Evolutionary conservation across 2,888 invertebrate species (phyloP), one percentile per base, ranked within the genome.

Genomic region (Chesias legatella): DNA sequence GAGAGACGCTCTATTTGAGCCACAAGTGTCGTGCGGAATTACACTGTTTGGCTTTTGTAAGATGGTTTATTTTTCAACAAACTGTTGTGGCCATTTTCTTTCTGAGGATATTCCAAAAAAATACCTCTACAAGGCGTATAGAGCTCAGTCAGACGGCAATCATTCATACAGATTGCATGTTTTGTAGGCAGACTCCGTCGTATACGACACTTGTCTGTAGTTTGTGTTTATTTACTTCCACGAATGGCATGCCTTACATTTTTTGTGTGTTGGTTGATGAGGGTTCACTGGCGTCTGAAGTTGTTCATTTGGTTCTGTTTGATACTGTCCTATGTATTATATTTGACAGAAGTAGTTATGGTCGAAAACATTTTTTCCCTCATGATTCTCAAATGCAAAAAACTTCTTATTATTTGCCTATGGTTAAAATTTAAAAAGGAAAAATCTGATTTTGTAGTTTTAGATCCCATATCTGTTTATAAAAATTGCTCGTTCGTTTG

Each of bases 141-240:
- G 60, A 74, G 73, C 74, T 79, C 73, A 74, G 73, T 71, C 69
- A 76, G 74, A 71, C 65, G 67, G 70, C 65, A 69, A 76, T 79
- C 77, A 77, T 75, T 80, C 73, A 75, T 77, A 73, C 66, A 69
- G 73, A 73, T 75, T 78, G 79, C 75, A 75, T 75, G 77, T 80
- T 80, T 74, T 69, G 79, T 72, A 79, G 60, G 66, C 73, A 69
- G 73, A 60, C 64, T 71, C 60, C 63, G 68, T 69, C 71, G 66
- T 72, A 62, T 60, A 57, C 63, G 63, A 65, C 71, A 69, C 70
- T 78, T 70, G 69, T 64, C 58, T 63, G 64, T 67, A 71, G 67
- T 73, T 73, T 68, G 56, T 77, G 67, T 78, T 72, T 78, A 78
- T 76, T 79, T 74, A 73, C 67, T 66, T 59, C 56, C 56, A 51